Evolutionary conservation across 1,140 invertebrate genomes (phyloP).

Genomic region (Ditylenchus dipsaci): DNA sequence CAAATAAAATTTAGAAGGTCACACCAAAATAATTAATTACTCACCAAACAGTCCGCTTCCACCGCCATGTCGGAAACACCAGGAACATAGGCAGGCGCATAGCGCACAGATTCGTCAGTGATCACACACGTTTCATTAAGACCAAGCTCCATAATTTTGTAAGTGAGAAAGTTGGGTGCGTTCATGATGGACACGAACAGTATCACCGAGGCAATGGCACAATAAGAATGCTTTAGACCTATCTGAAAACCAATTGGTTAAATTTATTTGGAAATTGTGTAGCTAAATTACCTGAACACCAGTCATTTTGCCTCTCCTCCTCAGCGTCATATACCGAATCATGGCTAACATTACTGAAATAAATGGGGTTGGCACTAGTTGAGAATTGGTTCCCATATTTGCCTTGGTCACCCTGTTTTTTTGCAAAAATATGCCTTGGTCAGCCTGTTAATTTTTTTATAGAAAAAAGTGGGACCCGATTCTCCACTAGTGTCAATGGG

Average conservation of each 20-base stretch:
- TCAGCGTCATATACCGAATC: conserved; percentile 53
- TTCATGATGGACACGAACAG: conserved; percentile 48
- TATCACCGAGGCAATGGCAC: conserved; percentile 49
- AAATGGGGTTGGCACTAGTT: background rate
- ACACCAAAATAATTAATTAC: background rate
- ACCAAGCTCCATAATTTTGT: conserved; percentile 54
- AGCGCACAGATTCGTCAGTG: conserved; percentile 15
- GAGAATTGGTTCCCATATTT: too few relatives aligned
- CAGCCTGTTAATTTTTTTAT: too few relatives aligned
- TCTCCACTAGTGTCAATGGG: too few relatives aligned
- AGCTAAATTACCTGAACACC: conserved; percentile 46
- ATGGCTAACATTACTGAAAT: conserved; percentile 52
- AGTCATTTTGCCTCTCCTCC: conserved; percentile 41
- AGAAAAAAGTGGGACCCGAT: too few relatives aligned
- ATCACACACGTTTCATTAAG: conserved; percentile 34
- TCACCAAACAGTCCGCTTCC: conserved; percentile 37
- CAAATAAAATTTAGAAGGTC: too few relatives aligned
- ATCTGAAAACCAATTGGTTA: conserved; percentile 34
- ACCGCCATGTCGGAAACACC: conserved; percentile 53
- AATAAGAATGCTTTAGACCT: conserved; percentile 46
- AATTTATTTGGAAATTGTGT: background rate
- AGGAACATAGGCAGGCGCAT: conserved; percentile 49
- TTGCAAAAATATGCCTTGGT: too few relatives aligned
- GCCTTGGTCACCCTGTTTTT: too few relatives aligned
- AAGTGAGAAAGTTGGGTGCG: conserved; percentile 55